Percentiles rank a stretch among this genome's conserved stretches.
phyloP scores from a whole-genome alignment of 2,113 vertebrate genomes.

The Hippoglossus stenolepis region DNA sequence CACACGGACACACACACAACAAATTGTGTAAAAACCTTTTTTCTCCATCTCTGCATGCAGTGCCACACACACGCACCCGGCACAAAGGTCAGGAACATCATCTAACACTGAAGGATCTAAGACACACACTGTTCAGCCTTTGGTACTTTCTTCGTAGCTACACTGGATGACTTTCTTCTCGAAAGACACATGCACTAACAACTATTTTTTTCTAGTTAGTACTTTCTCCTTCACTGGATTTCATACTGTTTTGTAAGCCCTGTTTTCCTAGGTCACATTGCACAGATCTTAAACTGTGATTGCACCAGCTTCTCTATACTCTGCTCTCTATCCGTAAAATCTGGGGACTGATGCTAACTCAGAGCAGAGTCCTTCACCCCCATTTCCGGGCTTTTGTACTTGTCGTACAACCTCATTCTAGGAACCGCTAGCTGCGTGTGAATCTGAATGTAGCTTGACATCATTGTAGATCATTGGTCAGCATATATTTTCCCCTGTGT shows the following conservation, averaged over 20 bases:
- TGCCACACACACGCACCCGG: slow-evolving; percentile 55
- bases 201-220: slow-evolving; percentile 39
- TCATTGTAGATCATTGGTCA: slow-evolving; percentile 41
- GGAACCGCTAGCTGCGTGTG: slow-evolving; percentile 46
- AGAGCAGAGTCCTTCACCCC: background rate
- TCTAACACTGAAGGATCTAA: slow-evolving; percentile 46
- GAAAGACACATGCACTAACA: slow-evolving; percentile 31
- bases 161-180: slow-evolving; percentile 58
- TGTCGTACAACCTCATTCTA: slow-evolving; percentile 22
- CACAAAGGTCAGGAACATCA: slow-evolving; percentile 78
- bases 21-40: slow-evolving; percentile 4
- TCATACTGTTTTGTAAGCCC: slow-evolving; percentile 59
- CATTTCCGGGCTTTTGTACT: background rate
- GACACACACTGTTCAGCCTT: slow-evolving; percentile 44
- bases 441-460: slow-evolving; percentile 72
- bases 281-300: slow-evolving; percentile 69
- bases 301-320: slow-evolving; percentile 50
- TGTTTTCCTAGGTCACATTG: slow-evolving; percentile 20
- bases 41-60: slow-evolving; percentile 81
- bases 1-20: slow-evolving; percentile 1
- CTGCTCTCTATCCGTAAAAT: no score
- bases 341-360: slow-evolving; percentile 4
- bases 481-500: slow-evolving; percentile 34
- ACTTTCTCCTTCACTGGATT: slow-evolving; percentile 59
- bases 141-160: slow-evolving; percentile 63